These are phyloP conservation scores for Dasysyrphus albostriatus DNA, from an alignment of 2,888 invertebrate species.

Conservation along the genomic window DNA sequence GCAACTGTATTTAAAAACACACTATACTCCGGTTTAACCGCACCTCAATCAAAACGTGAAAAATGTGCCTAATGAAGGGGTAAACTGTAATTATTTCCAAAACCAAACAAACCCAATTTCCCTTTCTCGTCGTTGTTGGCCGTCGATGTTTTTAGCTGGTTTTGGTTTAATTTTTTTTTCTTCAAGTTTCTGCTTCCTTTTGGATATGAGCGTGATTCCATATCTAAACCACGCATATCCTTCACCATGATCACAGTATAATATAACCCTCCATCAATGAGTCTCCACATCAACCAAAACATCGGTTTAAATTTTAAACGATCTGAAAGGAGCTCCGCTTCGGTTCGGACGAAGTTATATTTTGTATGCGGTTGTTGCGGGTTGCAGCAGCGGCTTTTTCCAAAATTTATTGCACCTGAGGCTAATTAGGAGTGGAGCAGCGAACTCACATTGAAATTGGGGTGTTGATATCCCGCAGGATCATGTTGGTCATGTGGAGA, in stretches of 20 bases:
- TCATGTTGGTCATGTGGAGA: neutral
- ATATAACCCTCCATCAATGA: slow-evolving; percentile 16
- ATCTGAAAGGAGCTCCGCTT: slow-evolving; percentile 52
- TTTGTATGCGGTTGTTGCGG: neutral
- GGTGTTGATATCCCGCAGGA: slow-evolving; percentile 68
- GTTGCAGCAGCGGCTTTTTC: slow-evolving; percentile 59
- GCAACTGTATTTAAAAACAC: slow-evolving; percentile 69
- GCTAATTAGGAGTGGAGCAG: slow-evolving; percentile 74
- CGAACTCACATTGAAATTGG: slow-evolving; percentile 63
- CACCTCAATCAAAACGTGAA: slow-evolving; percentile 75
- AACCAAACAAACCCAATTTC: slow-evolving; percentile 75
- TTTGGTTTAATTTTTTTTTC: slow-evolving; percentile 50
- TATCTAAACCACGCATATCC: slow-evolving; percentile 64
- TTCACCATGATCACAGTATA: slow-evolving; percentile 33
- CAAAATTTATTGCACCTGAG: slow-evolving; percentile 75
- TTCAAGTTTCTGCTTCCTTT: slow-evolving; percentile 39
- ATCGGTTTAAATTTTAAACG: slow-evolving; percentile 54
- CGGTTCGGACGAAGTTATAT: slow-evolving; percentile 29
- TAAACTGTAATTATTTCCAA: slow-evolving; percentile 75
- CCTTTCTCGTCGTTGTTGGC: slow-evolving; percentile 31
- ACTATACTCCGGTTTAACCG: slow-evolving; percentile 46
- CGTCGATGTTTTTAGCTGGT: slow-evolving; percentile 63
- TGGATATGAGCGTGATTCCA: slow-evolving; percentile 40
- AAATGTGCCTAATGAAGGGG: slow-evolving; percentile 75
- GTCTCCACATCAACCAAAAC: neutral